Evolutionary conservation across 2,888 invertebrate genomes (phyloP).

Genomic region (Endotricha flammealis): DNA sequence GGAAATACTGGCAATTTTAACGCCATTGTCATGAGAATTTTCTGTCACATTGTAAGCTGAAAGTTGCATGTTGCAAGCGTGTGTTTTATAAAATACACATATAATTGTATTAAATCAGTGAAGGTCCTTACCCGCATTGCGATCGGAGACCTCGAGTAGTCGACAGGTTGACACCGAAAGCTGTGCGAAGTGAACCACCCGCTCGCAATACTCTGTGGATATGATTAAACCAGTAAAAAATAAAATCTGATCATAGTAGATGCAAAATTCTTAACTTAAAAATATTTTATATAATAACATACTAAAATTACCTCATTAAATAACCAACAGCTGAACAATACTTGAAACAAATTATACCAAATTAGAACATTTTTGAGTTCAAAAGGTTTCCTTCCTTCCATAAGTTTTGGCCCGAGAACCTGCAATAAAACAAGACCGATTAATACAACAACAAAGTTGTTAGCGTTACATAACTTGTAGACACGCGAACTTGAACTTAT

Average conservation of each 20-base stretch:
- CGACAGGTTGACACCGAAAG: conserved; percentile 91
- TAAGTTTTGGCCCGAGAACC: conserved; percentile 87
- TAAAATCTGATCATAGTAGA: too few species aligned
- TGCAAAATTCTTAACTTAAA: too few species aligned
- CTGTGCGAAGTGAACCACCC: conserved; percentile 91
- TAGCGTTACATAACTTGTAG: background rate
- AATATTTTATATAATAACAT: too few species aligned
- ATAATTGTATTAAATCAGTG: background rate
- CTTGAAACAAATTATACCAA: conserved; percentile 91
- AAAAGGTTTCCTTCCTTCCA: conserved; percentile 92
- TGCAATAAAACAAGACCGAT: conserved; percentile 35
- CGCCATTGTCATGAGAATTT: too few species aligned
- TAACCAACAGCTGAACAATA: conserved; percentile 84
- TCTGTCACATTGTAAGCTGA: too few species aligned
- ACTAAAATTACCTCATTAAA: conserved; percentile 85
- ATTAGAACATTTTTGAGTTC: conserved; percentile 86
- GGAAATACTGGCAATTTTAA: too few species aligned
- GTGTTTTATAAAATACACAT: too few species aligned
- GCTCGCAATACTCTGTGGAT: conserved; percentile 78
- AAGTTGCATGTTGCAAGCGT: too few species aligned
- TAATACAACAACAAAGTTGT: background rate
- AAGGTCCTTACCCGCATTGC: conserved; percentile 81
- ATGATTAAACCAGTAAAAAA: too few species aligned
- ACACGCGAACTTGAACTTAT: background rate
- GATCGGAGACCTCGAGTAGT: conserved; percentile 85